Conservation (phyloP, 2,888 invertebrate species). For the Rotaria magnacalcarata region DNA sequence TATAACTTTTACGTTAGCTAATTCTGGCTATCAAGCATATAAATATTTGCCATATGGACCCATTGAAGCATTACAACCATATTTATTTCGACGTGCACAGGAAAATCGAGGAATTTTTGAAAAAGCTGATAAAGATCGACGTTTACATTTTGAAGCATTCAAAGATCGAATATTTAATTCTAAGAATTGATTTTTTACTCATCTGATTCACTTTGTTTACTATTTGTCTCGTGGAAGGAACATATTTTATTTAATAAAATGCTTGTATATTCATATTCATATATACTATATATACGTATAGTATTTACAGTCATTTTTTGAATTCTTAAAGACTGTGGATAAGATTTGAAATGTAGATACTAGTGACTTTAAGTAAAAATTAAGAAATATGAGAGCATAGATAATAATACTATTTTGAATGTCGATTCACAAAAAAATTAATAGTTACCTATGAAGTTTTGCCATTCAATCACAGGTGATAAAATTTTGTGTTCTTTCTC, state of each 20-base stretch:
- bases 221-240: neutral
- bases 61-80: constrained; percentile 92
- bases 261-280: neutral
- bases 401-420: too few relatives aligned
- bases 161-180: neutral
- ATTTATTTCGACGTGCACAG: constrained; percentile 87
- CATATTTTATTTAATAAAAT: neutral
- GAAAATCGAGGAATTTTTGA: constrained; percentile 86
- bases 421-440: too few relatives aligned
- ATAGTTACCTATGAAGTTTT: too few relatives aligned
- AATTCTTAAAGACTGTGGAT: neutral
- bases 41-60: constrained; percentile 97
- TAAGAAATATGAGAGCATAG: too few relatives aligned
- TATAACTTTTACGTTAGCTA: constrained; percentile 64
- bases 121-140: constrained; percentile 80
- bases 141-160: neutral
- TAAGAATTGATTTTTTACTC: neutral
- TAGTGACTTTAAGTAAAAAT: too few relatives aligned
- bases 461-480: too few relatives aligned
- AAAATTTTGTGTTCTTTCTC: too few relatives aligned
- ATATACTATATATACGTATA: too few relatives aligned
- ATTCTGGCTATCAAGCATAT: constrained; percentile 95
- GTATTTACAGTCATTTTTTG: too few relatives aligned
- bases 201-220: neutral
- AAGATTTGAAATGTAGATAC: neutral